Percentiles rank a stretch among this genome's conserved stretches.
phyloP scores from a whole-genome alignment of 2,888 invertebrate genomes.

The Neelides folsomi region DNA sequence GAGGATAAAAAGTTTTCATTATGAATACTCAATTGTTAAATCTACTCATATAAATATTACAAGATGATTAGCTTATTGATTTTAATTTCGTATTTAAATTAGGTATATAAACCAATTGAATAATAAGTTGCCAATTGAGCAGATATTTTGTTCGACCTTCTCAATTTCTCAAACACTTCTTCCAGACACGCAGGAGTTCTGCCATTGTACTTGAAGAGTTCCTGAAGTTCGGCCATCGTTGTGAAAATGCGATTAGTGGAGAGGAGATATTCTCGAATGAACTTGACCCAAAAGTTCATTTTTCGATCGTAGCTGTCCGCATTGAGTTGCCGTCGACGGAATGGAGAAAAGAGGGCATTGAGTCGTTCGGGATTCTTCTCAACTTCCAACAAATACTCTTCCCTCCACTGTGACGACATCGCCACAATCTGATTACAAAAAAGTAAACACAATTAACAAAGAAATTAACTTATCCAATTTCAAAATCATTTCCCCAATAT shows the following conservation, averaged over 20 bases:
- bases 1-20: no score
- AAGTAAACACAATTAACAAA: no score
- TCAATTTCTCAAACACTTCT: slow-evolving; percentile 10
- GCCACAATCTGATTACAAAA: no score
- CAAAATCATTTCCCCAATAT: no score
- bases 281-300: slow-evolving; percentile 26
- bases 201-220: slow-evolving; percentile 5
- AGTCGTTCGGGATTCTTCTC: slow-evolving; percentile 14
- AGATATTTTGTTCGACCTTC: slow-evolving; percentile 10
- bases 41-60: no score
- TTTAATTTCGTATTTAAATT: no score
- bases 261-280: slow-evolving; percentile 19
- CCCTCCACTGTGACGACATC: no score
- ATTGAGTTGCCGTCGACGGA: slow-evolving; percentile 19
- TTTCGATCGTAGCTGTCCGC: slow-evolving; percentile 28
- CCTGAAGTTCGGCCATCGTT: slow-evolving; percentile 9
- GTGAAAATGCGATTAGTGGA: slow-evolving; percentile 6
- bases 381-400: neutral
- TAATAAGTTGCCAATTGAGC: no score
- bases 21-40: no score
- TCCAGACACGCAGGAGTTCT: slow-evolving; percentile 8
- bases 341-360: slow-evolving; percentile 25
- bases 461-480: no score
- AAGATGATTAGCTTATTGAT: no score
- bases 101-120: no score